Evolutionary conservation across 2,113 vertebrate genomes (phyloP), one percentile per base, ranked within the genome.

Genomic region (Atractosteus spatula): DNA sequence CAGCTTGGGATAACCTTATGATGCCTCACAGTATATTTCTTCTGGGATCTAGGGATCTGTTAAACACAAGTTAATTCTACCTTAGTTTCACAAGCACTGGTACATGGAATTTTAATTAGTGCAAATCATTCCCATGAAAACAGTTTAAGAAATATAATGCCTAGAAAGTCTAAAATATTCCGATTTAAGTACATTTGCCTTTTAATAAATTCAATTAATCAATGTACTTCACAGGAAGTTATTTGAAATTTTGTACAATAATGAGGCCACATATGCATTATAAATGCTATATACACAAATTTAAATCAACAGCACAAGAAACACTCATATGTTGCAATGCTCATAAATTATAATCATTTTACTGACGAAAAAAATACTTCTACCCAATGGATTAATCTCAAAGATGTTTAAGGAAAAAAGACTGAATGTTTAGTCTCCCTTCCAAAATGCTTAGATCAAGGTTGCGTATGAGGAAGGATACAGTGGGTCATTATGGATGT

Each of bases 51-150:
- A 51, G 5, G 47, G 47, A 51, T 51, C 47, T 51, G 10, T 51
- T 51, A 51, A 51, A 51, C 10, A 10, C 47, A 10, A 51, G 47
- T 51, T 7, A 5, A 51, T 51, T 1, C 10, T 51, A 51, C 10
- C 10, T 5, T 10, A 5, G 47, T 51, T 51, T 51, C 47, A 51
- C 5, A 10, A 51, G 47, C 5, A 29, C 2, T 29, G 29, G 29
- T 29, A 29, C 47, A 5, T 45, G 45, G 44, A 59, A 70, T 78
- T 76, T 72, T 78, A 76, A 76, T 79, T 77, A 51, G 44, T 54
- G 72, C 74, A 71, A 74, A 82, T 72, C 56, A 70, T 64, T 79
- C 78, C 78, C 78, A 69, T 62, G 77, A 76, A 77, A 63, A 77
- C 59, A 43, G 71, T 76, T 68, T 65, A 29, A 71, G 67, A 66